Evolutionary conservation across 2,888 invertebrate species (phyloP).

Genomic region (Andrena haemorrhoa): DNA sequence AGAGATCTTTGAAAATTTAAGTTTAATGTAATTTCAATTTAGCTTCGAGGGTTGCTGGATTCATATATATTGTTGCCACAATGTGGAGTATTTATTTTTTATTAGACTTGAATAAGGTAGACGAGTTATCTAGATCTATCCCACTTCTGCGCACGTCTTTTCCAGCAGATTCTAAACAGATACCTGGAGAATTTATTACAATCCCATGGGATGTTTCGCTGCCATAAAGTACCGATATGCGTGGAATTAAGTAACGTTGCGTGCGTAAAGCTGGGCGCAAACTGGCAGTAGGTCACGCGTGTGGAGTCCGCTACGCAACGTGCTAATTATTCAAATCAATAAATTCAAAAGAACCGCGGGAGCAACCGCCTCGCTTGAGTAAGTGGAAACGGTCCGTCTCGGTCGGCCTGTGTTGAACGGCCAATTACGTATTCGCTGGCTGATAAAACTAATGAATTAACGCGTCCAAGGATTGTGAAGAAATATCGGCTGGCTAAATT

Average conservation of each 20-base stretch:
- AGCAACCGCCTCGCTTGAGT: not conserved
- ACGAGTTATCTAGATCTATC: not conserved
- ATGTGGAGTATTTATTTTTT: no score
- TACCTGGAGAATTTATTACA: conserved; percentile 24
- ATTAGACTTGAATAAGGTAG: not conserved
- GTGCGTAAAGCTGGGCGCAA: conserved; percentile 34
- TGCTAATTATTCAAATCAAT: conserved; percentile 41
- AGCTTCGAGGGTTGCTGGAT: no score
- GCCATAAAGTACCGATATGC: conserved; percentile 1
- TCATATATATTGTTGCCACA: no score
- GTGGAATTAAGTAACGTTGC: conserved; percentile 48
- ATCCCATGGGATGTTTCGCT: not conserved
- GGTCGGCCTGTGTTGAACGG: no score
- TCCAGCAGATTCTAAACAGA: not conserved
- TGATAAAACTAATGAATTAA: no score
- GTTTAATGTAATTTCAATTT: no score
- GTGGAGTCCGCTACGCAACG: not conserved
- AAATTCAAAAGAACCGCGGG: conserved; percentile 3
- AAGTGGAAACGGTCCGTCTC: not conserved
- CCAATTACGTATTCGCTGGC: no score
- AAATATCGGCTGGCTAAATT: no score
- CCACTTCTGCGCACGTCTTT: no score
- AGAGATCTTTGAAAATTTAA: no score
- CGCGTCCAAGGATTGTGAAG: no score
- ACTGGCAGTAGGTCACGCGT: conserved; percentile 40